Evolutionary conservation across 2,113 vertebrate species (phyloP), one percentile per base, ranked within the genome.

Genomic region (Oxyura jamaicensis): DNA sequence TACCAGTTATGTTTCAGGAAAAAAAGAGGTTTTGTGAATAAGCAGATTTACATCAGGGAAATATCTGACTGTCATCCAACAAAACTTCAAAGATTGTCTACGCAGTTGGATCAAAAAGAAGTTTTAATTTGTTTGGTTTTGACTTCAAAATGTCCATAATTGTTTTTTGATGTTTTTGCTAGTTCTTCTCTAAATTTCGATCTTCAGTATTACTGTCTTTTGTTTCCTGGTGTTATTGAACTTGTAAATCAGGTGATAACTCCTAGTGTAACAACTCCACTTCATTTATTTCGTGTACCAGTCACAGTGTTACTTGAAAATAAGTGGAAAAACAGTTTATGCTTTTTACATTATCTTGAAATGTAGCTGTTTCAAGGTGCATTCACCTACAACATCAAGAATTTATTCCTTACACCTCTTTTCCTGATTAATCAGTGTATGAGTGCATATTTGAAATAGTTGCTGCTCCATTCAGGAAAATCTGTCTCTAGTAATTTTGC

Each of bases 221-320:
- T 66, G 41, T 77, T 52, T 91, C 36, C 25, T 19, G 33, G 33
- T 58, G 15, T 52, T 58, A 50, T 44, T 83, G 78, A 91, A 69
- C 50, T 77, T 93, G 59, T 83, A 83, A 91, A 93, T 81, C 82
- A 62, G 55, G 13, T 80, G 63, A 42, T 74, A 77, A 25, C 26
- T 90, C 35, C 59, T 63, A 15, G 16, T 22, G 3, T 90, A 88
- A 35, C 59, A 95, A 13, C 91, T 94, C 55, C 6, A 41, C n/a
- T 77, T 90, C 63, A 56, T 76, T 91, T 42, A 80, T 93, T 95
- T 91, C 69, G 65, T 89, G 83, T 48, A 86, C 35, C 68, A 77
- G 58, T 83, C 91, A 68, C 66, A 68, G 25, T 77, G 41, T 77
- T 88, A 71, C n/a, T 90, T 80, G 59, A 88, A 90, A 90, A 80